Conservation (phyloP, 2,113 vertebrate genomes). For the Emberiza fucata region DNA sequence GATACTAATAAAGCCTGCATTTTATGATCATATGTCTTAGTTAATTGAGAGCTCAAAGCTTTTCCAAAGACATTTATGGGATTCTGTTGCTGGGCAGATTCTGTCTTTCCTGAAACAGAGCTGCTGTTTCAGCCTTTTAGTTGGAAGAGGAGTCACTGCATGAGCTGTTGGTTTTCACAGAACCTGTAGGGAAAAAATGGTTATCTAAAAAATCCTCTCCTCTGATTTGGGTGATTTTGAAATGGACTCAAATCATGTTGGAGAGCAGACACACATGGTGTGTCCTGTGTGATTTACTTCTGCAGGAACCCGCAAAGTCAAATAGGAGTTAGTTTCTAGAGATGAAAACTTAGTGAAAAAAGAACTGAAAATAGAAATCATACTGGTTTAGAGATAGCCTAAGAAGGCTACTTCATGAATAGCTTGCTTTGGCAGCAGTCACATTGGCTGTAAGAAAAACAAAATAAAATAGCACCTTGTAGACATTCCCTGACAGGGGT, state of each 20-base stretch:
- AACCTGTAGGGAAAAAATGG: neutral
- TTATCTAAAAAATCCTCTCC: neutral
- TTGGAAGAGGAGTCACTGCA: neutral
- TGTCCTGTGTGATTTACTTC: neutral
- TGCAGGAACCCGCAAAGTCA: neutral
- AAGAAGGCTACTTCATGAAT: neutral
- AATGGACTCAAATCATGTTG: neutral
- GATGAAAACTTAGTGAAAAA: neutral
- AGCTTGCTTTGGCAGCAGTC: neutral
- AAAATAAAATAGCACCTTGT: neutral
- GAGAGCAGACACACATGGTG: rapidly evolving
- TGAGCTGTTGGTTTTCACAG: neutral
- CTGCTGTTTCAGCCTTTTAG: neutral
- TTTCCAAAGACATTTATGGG: neutral
- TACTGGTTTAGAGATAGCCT: neutral
- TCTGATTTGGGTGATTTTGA: neutral
- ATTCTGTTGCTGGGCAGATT: neutral
- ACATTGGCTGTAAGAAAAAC: neutral
- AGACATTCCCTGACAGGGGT: neutral
- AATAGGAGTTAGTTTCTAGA: neutral
- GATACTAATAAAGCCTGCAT: neutral
- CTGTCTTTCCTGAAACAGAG: neutral
- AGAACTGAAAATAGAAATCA: neutral
- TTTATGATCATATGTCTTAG: neutral
- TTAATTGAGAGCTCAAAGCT: neutral